Base-by-base conservation (phyloP, 2,888 invertebrate species). In the Noctua janthe region DNA sequence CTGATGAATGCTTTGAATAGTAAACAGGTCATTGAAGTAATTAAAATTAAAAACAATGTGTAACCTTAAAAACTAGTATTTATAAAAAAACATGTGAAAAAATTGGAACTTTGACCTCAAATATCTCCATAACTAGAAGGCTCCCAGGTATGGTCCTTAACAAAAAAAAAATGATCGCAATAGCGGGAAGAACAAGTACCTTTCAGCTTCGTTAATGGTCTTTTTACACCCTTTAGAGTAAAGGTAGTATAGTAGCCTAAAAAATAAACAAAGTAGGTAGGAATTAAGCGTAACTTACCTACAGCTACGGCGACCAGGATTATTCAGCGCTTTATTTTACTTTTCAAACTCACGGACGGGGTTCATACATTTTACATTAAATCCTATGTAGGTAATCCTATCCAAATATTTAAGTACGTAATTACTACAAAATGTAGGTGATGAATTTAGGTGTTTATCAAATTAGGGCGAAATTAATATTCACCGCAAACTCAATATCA, bases 361-460 rank as follows among this genome's bases (percentile, higher is more conserved):
- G 29, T 59, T 85, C 67, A 66, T 76, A 74, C 35, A 87, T 74
- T 85, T 87, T 76, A 81, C 69, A 76, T 81, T 69, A 62, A 87
- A 87, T 81, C 69, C 85, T 59, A 49, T 47, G 75, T 84, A 39
- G 66, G 69, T 85, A 81, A 87, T 85, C 85, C 85, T 81, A 74
- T 81, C 64, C 66, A 85, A 87, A 87, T 87, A 87, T 87, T 87
- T 87, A 85, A 74, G 81, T 59, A 87, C 71, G 74, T 80, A 85
- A 85, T 87, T 87, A 83, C 35, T 62, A 29, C 39, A 71, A 15
- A 85, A 87, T 76, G 71, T 69, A 67, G 69, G 69, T 72, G 80
- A 75, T 79, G 56, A 84, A 80, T 84, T 74, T 74, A 56, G 74
- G 81, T 76, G 74, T 81, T 85, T 74, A 80, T 56, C 64, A 81